Evolutionary conservation across 2,888 invertebrate genomes (phyloP).

Genomic region (Andrena bicolor): DNA sequence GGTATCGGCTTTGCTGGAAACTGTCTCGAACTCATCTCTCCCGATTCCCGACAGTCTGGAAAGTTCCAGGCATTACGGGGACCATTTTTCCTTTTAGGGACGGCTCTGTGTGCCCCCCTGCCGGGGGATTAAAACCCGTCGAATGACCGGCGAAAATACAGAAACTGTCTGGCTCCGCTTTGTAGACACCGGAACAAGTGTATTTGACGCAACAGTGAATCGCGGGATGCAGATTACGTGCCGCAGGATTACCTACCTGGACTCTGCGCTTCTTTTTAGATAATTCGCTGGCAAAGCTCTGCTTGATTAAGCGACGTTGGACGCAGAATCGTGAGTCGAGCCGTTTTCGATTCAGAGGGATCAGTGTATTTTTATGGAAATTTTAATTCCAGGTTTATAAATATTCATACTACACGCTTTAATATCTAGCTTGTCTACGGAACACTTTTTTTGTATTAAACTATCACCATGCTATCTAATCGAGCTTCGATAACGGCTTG

Average conservation of each 20-base stretch:
- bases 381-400: no score
- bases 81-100: conserved; percentile 66
- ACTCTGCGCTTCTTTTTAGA: neutral
- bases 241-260: neutral
- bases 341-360: no score
- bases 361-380: no score
- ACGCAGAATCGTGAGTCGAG: no score
- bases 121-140: conserved; percentile 52
- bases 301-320: no score
- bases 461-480: no score
- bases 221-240: neutral
- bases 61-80: conserved; percentile 67
- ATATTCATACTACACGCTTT: no score
- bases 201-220: conserved; percentile 8
- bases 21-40: conserved; percentile 71
- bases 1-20: conserved; percentile 68
- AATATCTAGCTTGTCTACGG: no score
- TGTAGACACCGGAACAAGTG: conserved; percentile 29
- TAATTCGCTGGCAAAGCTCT: neutral
- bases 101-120: conserved; percentile 21
- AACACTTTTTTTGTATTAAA: no score
- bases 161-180: conserved; percentile 46
- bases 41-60: conserved; percentile 70
- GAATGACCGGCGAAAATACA: conserved; percentile 55
- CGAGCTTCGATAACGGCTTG: no score